Conservation (phyloP, 2,888 invertebrate species). For the Melitaea athalia region DNA sequence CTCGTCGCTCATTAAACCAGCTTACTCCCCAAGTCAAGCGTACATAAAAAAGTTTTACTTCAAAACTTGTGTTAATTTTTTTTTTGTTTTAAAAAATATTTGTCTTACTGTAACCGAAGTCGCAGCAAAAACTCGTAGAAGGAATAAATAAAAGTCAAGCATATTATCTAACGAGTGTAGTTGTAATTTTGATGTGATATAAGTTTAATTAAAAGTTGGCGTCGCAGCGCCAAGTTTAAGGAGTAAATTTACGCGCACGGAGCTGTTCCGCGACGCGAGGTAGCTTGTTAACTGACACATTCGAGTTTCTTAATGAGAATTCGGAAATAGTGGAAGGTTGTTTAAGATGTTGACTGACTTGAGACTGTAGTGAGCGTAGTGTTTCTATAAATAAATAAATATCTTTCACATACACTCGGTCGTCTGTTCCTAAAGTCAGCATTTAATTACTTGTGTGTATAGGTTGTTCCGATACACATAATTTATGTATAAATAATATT, state of each 20-base stretch:
- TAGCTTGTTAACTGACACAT: neutral
- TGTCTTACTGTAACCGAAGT: neutral
- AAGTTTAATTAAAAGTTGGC: slow-evolving; percentile 30
- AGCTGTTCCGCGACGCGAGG: slow-evolving; percentile 8
- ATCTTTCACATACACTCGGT: no score
- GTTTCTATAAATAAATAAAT: neutral
- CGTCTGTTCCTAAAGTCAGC: no score
- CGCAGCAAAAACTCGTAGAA: neutral
- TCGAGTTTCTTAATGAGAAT: slow-evolving; percentile 8
- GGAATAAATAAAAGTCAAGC: neutral
- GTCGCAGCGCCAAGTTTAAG: slow-evolving; percentile 17
- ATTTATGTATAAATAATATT: no score
- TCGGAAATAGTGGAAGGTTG: slow-evolving; percentile 3
- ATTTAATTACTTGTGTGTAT: no score
- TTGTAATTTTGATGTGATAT: slow-evolving; percentile 21
- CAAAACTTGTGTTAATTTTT: no score
- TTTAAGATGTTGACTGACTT: neutral
- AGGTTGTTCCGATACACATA: no score
- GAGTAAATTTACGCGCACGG: slow-evolving; percentile 22
- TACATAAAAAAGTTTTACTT: no score
- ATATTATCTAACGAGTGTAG: slow-evolving; percentile 2
- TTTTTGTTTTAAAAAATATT: no score
- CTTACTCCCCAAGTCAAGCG: no score
- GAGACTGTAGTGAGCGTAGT: neutral
- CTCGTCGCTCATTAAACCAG: no score